Percentiles rank a stretch among this genome's conserved stretches.
These are phyloP conservation scores for Anoplophora glabripennis DNA, from an alignment of 1,140 invertebrate species.

Conservation along the genomic window DNA sequence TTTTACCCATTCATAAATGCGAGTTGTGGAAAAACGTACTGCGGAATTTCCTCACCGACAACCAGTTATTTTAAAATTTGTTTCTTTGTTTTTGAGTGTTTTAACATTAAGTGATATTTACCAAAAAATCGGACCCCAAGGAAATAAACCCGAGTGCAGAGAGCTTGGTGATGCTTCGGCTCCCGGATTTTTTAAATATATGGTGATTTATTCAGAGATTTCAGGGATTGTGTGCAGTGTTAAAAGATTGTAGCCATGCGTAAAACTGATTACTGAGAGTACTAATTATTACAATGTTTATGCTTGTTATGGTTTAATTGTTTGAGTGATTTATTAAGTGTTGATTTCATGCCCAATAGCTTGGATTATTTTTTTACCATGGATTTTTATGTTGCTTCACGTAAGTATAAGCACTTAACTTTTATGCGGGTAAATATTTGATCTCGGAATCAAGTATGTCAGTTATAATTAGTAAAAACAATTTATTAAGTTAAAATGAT, in stretches of 20 bases:
- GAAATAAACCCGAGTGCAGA: too few relatives aligned
- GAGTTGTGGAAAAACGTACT: too few relatives aligned
- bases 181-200: background rate
- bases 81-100: too few relatives aligned
- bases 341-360: constrained; percentile 10
- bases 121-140: too few relatives aligned
- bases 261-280: constrained; percentile 13
- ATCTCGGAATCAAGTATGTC: too few relatives aligned
- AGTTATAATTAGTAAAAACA: too few relatives aligned
- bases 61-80: too few relatives aligned
- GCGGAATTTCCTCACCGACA: too few relatives aligned
- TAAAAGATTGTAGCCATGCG: constrained; percentile 15
- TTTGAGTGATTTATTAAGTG: constrained; percentile 20
- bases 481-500: too few relatives aligned
- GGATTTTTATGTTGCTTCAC: constrained; percentile 3
- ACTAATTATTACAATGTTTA: constrained; percentile 18
- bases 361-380: constrained; percentile 17
- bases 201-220: constrained; percentile 20
- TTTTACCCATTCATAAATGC: too few relatives aligned
- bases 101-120: too few relatives aligned
- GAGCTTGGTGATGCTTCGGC: too few relatives aligned
- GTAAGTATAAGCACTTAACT: constrained; percentile 8
- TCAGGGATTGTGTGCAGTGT: constrained; percentile 12
- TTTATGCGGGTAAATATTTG: background rate
- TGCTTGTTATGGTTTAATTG: constrained; percentile 22